Evolutionary conservation across 2,888 invertebrate species (phyloP).

Genomic region (Pogonocherus hispidulus): DNA sequence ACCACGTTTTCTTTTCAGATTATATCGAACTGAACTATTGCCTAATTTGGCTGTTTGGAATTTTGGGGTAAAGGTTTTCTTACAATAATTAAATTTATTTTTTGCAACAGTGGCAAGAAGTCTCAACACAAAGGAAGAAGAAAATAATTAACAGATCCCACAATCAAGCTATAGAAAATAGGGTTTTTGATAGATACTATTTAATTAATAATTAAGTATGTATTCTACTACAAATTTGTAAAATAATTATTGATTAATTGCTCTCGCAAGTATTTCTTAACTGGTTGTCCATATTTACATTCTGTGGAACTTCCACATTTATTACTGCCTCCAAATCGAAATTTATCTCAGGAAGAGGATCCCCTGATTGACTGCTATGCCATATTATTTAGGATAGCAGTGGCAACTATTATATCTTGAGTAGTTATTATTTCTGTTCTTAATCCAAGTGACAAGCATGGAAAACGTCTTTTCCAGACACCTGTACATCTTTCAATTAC

Average conservation of each 20-base stretch:
- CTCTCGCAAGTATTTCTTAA: background rate
- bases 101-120: no score
- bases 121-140: no score
- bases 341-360: background rate
- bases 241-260: slow-evolving; percentile 1
- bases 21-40: no score
- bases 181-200: no score
- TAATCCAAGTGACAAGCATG: background rate
- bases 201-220: no score
- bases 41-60: no score
- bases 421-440: background rate
- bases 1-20: no score
- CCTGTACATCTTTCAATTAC: slow-evolving; percentile 2
- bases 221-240: background rate
- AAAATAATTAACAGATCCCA: no score
- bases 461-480: background rate
- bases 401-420: slow-evolving; percentile 3
- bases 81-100: no score
- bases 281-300: background rate
- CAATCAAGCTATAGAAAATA: no score
- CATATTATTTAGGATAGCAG: slow-evolving; percentile 8
- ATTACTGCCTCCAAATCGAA: background rate
- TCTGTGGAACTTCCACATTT: background rate
- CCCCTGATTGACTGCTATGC: no score
- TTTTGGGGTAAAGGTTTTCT: no score